These are phyloP conservation scores for Osmerus mordax DNA, from an alignment of 2,113 vertebrate species.

Conservation along the genomic window DNA sequence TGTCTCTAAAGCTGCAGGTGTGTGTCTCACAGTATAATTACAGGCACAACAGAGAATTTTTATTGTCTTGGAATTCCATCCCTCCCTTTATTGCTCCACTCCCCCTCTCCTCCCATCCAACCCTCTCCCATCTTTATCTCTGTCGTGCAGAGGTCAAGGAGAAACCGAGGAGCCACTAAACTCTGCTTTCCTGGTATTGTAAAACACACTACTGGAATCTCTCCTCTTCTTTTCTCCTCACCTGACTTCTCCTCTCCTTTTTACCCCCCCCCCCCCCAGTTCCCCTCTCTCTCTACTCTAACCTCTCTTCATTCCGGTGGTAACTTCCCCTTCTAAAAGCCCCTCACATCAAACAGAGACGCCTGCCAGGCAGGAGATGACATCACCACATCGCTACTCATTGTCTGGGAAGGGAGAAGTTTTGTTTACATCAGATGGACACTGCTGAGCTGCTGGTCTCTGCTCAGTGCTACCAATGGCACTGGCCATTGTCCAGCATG, in stretches of 20 bases:
- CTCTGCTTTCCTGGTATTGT: no score
- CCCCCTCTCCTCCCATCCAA: background rate
- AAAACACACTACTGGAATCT: background rate
- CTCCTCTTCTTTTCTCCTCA: background rate
- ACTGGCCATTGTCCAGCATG: no score
- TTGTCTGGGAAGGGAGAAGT: background rate
- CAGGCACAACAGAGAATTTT: background rate
- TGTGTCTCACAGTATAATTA: background rate
- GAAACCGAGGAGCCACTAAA: no score
- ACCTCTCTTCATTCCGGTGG: no score
- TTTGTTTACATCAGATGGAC: no score
- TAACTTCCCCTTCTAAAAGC: background rate
- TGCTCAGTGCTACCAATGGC: no score
- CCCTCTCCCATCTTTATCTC: background rate
- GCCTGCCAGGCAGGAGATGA: background rate
- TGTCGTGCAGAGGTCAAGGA: no score
- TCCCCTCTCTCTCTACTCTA: no score
- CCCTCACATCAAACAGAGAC: background rate
- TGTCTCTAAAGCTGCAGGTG: background rate
- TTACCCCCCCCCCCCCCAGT: no score
- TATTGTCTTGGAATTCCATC: slow-evolving; percentile 10
- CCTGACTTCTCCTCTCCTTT: background rate
- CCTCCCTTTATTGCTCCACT: background rate
- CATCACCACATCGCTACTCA: background rate
- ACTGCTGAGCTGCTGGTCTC: no score